Base-by-base conservation (phyloP, 2,888 invertebrate species). In the Halictus quadricinctus region DNA sequence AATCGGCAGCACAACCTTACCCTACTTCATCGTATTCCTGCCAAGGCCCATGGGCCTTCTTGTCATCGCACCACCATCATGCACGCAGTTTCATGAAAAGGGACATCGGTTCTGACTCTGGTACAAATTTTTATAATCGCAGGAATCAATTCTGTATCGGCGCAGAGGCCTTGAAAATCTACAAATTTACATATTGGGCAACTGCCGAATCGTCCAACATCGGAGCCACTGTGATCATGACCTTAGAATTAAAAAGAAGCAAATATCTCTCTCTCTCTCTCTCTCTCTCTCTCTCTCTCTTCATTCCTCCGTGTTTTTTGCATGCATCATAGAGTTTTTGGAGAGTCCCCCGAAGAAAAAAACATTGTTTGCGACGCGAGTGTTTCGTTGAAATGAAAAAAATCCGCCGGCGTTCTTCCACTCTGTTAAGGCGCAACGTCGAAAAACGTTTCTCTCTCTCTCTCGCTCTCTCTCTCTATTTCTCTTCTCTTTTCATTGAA, bases 341-440 rank as follows among this genome's bases (percentile, higher is more conserved):
- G 25, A 72, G 48, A 72, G 48, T 15, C 72, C 66, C 60, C 66
- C 36, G 66, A 36, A 66, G 66, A 36, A 36, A 66, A 18, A 72
- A 72, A 72, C 18, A 72, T 72, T 72, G n/a, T 72, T 29, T 29
- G 72, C 72, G 72, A 72, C 25, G 48, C 69, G 41, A 18, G 69
- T 69, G 41, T 69, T 69, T 69, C 48, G 25, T 72, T 41, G 10
- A 46, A 72, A 46, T 46, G 43, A 43, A 46, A 43, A 72, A 46
- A 72, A 48, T 66, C 29, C 66, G 54, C 8, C 18, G 66, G 18
- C 21, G 54, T 10, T 25, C 21, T n/a, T 75, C 54, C 41, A 25
- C 54, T 15, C 54, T 73, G 58, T 81, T 81, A 81, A 83, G 41
- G n/a, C 72, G 58, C 58, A 76, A 73, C 81, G 69, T 83, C 76